Base-by-base conservation (phyloP, 2,888 invertebrate species). In the Spisula solida region DNA sequence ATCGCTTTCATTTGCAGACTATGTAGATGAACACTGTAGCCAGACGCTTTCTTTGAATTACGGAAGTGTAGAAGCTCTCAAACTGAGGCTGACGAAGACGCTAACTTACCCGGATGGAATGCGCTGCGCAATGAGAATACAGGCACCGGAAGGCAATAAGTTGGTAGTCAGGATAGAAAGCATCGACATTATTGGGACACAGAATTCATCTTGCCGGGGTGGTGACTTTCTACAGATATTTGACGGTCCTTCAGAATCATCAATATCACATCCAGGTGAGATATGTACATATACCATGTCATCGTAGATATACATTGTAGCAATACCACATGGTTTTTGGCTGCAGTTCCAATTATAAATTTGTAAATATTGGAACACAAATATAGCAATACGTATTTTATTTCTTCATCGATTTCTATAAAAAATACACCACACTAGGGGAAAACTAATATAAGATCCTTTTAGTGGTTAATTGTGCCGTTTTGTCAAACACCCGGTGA, bases 11-110 rank as follows among this genome's bases (percentile, higher is more conserved):
- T 34, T 82, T 56, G 41, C 86, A 92, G 92, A 92, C 79, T 90
- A 81, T 70, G 80, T 92, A 18, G 91, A 91, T n/a, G 92, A 92
- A 20, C 92, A 92, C 82, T 92, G 92, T 78, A 90, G 89, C 48
- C 92, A 92, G 86, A 92, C 91, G 66, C 88, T 92, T 60, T 88
- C 91, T 5, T 82, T 92, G 2, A 90, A 91, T 80, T 88, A 81
- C 70, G 92, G 91, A 55, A 89, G 87, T 82, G 80, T 91, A 8
- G 90, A 92, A 48, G 87, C 90, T 6, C 90, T 92, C 14, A 82
- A 81, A 56, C 82, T 92, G 60, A 85, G 78, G 25, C 88, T 92
- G 34, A 86, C 89, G 6, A 91, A 89, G 60, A 55, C 75, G 25
- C 14, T 29, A 18, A 90, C 81, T 6, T 92, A 92, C 79, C 90